Conservation (phyloP, 1,140 invertebrate species). For the Metaphire vulgaris region DNA sequence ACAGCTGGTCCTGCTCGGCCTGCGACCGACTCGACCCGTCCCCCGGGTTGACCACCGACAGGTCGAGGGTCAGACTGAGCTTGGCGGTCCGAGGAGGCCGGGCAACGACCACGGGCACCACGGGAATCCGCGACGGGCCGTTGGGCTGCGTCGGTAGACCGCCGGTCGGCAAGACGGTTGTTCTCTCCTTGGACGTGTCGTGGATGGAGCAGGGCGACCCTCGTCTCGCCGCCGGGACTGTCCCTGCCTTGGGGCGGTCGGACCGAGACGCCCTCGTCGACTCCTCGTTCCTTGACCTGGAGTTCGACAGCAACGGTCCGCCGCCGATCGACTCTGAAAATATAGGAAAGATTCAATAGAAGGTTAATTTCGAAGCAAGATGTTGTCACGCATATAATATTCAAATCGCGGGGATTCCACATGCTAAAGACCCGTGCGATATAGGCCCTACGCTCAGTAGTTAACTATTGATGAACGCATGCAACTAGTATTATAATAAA, state of each 20-base stretch:
- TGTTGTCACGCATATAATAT: too few species aligned
- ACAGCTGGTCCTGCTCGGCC: neutral
- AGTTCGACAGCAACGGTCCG: neutral
- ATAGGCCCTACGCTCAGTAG: neutral
- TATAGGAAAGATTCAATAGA: too few species aligned
- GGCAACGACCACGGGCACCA: neutral
- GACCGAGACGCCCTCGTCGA: neutral
- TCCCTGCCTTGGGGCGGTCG: neutral
- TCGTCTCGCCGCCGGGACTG: neutral
- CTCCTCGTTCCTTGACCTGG: neutral
- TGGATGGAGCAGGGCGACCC: neutral
- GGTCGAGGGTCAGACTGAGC: constrained; percentile 29
- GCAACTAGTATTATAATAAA: too few species aligned
- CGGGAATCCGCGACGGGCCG: neutral
- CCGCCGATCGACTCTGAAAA: neutral
- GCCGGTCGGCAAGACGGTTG: neutral
- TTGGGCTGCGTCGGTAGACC: neutral
- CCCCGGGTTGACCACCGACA: constrained; percentile 21
- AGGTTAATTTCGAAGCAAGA: too few species aligned
- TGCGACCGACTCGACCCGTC: neutral
- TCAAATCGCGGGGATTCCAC: neutral
- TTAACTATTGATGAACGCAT: neutral
- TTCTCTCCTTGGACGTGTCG: neutral
- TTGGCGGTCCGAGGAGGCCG: constrained; percentile 9
- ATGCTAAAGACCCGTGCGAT: neutral